Evolutionary conservation across 2,888 invertebrate species (phyloP), one percentile per base, ranked within the genome.

Genomic region (Rapana venosa): DNA sequence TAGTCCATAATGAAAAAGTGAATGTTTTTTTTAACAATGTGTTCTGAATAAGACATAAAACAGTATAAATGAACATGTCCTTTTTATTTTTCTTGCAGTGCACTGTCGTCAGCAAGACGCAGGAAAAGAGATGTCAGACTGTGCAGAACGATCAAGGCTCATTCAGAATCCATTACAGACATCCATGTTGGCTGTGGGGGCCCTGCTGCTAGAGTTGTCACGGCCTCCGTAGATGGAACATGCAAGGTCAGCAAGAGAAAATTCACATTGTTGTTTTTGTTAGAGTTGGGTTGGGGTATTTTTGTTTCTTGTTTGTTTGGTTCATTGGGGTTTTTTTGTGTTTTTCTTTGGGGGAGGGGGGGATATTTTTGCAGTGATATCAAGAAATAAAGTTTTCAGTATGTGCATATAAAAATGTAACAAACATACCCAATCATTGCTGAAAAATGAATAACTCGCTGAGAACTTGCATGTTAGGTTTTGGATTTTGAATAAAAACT

Each of bases 221-320:
- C 98, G 0, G 97, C 97, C 6, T 98, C 98, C 0, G 96, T 97
- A 88, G 99, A 99, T 95, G 97, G 98, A 93, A 98, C 98, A 20
- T 98, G 98, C 94, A 98, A 98, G 96, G 97, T 96, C 92, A 91
- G 92, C 87, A 17, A 11, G 13, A 56, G 58, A 32, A 26, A 22
- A 30, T 11, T 56, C 56, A 30, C 36, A 2, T 47, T 47, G 47
- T 47, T 47, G 47, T 47, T 47, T 47, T 2, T 2, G 47, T 47
- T 47, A 47, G 47, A 47, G 47, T 47, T 47, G 47, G 47, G 66
- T 2, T 26, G 26, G 13, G 66, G 1, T 79, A 26, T 0, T 77
- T 32, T 20, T 61, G 66, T 47, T 58, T 58, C 22, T 22, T 30
- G 47, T 87, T 17, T 56, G 26, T 47, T 84, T 22, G 17, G 26